These are phyloP conservation scores for Uropsilus gracilis DNA, from an alignment of 2,113 vertebrate species.

Conservation along the genomic window DNA sequence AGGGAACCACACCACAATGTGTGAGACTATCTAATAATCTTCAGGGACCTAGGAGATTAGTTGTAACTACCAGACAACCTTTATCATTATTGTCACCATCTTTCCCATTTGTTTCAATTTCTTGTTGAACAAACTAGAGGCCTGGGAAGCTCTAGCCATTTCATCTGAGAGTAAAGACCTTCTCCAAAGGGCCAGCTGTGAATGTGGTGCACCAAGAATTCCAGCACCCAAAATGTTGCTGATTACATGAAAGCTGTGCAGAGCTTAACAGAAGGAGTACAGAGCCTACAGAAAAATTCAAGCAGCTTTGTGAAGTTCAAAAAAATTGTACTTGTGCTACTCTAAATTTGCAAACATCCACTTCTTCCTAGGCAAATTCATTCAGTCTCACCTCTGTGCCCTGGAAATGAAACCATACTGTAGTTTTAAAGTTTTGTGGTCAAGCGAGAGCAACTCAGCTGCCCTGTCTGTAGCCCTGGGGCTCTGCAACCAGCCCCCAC, in stretches of 20 bases:
- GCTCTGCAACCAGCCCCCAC: too few species aligned
- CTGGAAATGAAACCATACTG: not conserved
- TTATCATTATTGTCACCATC: too few species aligned
- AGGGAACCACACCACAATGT: not conserved
- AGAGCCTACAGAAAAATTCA: not conserved
- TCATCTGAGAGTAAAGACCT: not conserved
- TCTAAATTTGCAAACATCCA: too few species aligned
- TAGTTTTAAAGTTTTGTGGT: too few species aligned
- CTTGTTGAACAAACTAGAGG: not conserved
- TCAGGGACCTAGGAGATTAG: not conserved
- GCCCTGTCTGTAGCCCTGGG: too few species aligned
- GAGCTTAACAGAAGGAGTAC: not conserved
- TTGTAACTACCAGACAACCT: not conserved
- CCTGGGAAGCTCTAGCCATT: not conserved
- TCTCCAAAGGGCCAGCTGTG: not conserved
- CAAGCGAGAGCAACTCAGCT: too few species aligned
- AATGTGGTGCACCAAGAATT: not conserved
- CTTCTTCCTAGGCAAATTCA: not conserved
- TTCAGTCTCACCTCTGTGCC: not conserved
- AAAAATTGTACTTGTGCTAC: not conserved
- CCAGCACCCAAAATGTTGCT: rapidly evolving
- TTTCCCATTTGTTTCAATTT: not conserved
- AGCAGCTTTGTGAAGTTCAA: not conserved
- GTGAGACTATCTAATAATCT: not conserved
- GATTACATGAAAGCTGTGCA: not conserved